Evolutionary conservation across 2,113 vertebrate genomes (phyloP), one percentile per base, ranked within the genome.

Genomic region (Xiphias gladius): DNA sequence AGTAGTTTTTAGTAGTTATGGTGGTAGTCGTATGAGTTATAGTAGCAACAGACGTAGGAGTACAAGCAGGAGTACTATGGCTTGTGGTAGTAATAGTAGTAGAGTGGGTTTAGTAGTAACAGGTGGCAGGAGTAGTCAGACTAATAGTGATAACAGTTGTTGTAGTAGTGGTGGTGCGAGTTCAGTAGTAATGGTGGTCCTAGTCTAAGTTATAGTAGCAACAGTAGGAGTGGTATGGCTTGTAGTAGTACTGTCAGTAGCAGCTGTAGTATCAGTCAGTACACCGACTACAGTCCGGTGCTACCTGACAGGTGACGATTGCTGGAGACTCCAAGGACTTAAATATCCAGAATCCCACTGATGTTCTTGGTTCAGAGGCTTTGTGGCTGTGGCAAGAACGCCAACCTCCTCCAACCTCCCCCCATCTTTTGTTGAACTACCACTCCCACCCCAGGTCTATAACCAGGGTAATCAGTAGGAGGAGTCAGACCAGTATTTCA

Each of bases 401-500:
- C 46, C 66, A 10, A 19, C 19, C 19, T 26, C 14, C 66, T 16
- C 14, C n/a, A 2, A 20, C 32, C 32, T 6, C 19, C 35, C 50
- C 19, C 17, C 32, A 22, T 57, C 50, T 58, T 68, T 46, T 80
- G 68, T 72, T 63, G 20, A 55, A 1, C 9, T 8, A 35, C 52
- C 17, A 0, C 57, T 16, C 24, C 72, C 35, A n/a, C 9, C 16
- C 28, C 13, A 26, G 22, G 16, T 41, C 37, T 63, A 63, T 80
- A 30, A 39, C 73, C 74, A 17, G 28, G 68, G 75, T n/a, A 63
- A 69, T 57, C 1, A 20, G n/a, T 26, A 43, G 64, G 78, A 3
- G 64, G 63, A 19, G 67, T 74, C 30, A 24, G 41, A 82, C 81
- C 52, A 52, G 86, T 88, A 55, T 84, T 82, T 89, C 83, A 80